Evolutionary conservation across 2,888 invertebrate genomes (phyloP).

Genomic region (Stenotaenia linearis): DNA sequence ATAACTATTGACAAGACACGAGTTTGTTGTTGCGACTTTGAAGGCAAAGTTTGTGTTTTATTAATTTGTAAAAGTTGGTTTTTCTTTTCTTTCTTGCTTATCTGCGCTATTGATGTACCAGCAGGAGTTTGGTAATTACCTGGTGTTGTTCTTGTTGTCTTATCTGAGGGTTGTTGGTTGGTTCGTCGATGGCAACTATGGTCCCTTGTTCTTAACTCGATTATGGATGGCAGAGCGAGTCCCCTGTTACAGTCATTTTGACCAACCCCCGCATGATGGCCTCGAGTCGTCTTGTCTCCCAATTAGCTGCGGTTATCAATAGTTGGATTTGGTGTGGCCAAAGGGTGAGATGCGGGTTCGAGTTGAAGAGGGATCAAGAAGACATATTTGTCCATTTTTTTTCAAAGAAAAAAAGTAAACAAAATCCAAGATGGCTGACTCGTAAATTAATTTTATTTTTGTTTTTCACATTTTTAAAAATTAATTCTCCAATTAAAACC

Average conservation of each 20-base stretch:
- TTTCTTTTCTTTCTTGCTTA: background rate
- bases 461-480: too few species aligned
- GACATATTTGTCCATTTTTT: background rate
- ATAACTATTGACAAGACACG: too few species aligned
- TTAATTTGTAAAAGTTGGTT: background rate
- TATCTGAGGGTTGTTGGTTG: background rate
- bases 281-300: slow-evolving; percentile 8
- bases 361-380: background rate
- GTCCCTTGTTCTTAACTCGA: slow-evolving; percentile 21
- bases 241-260: slow-evolving; percentile 30
- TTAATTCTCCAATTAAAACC: too few species aligned
- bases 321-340: background rate
- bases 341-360: background rate
- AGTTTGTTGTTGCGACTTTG: too few species aligned
- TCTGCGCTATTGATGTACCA: slow-evolving; percentile 14
- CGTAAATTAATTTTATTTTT: too few species aligned
- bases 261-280: slow-evolving; percentile 6
- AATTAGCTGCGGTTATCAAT: slow-evolving; percentile 18
- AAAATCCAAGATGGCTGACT: too few species aligned
- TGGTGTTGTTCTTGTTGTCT: slow-evolving; percentile 8
- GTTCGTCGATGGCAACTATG: background rate
- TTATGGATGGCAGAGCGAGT: slow-evolving; percentile 9
- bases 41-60: too few species aligned
- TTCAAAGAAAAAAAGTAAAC: too few species aligned
- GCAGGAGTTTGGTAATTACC: background rate